Percentiles rank a stretch among this genome's conserved stretches.
Conservation (phyloP, 2,113 vertebrate genomes). For the Epinephelus moara region DNA sequence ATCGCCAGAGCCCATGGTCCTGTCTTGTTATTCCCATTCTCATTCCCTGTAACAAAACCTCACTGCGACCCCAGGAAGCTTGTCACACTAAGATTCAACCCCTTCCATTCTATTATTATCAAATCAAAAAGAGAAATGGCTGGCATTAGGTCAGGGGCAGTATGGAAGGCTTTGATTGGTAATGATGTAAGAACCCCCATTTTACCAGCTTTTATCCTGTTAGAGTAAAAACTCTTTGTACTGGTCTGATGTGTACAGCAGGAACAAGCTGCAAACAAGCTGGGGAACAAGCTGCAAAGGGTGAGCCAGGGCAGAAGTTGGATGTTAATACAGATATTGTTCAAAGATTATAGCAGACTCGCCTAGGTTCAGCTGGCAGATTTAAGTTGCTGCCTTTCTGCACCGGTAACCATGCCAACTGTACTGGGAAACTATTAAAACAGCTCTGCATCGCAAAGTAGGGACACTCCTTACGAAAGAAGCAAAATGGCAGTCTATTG, state of each 20-base stretch:
- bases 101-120: constrained; percentile 23
- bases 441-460: constrained; percentile 76
- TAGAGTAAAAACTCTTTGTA: constrained; percentile 62
- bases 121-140: constrained; percentile 76
- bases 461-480: constrained; percentile 55
- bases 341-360: constrained; percentile 81
- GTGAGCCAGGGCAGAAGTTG: constrained; percentile 57
- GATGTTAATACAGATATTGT: constrained; percentile 81
- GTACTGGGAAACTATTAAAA: constrained; percentile 78
- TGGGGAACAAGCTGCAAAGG: constrained; percentile 40
- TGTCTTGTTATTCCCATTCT: constrained; percentile 54
- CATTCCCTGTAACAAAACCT: constrained; percentile 51
- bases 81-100: constrained; percentile 46
- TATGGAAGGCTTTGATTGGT: constrained; percentile 71
- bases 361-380: constrained; percentile 74
- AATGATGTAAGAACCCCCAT: constrained; percentile 74
- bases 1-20: constrained; percentile 39
- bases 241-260: constrained; percentile 46
- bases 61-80: neutral
- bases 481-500: constrained; percentile 71
- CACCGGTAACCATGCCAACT: constrained; percentile 83
- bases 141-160: constrained; percentile 58
- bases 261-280: constrained; percentile 30
- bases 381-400: constrained; percentile 74
- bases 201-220: constrained; percentile 76